Percentiles rank a stretch among this genome's conserved stretches.
Conservation (phyloP, 2,113 vertebrate species). For the Eupsittula cactorum region DNA sequence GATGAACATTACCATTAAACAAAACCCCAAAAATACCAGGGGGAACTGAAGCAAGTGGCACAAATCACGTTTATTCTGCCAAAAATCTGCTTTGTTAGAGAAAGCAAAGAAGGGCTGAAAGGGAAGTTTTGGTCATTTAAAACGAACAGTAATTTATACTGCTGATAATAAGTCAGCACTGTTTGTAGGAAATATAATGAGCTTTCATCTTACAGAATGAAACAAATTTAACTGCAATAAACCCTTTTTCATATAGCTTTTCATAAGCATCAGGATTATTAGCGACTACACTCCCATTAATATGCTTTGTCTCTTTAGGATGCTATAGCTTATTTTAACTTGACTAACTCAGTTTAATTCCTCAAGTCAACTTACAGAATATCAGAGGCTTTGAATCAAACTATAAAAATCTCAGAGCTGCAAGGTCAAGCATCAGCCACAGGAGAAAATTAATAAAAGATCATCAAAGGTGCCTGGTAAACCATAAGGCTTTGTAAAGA, state of each 20-base stretch:
- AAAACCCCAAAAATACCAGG: neutral
- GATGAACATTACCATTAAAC: neutral
- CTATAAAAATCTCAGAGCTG: constrained; percentile 60
- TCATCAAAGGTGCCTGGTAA: constrained; percentile 55
- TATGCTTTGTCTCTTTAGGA: constrained; percentile 43
- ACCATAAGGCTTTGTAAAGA: constrained; percentile 17
- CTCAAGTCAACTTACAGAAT: constrained; percentile 57
- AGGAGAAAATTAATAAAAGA: constrained; percentile 44
- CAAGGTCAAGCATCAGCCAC: constrained; percentile 49
- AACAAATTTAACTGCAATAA: constrained; percentile 32
- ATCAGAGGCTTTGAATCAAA: constrained; percentile 72
- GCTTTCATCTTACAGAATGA: constrained; percentile 41
- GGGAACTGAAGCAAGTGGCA: neutral
- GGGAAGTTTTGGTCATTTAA: neutral
- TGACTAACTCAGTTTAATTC: constrained; percentile 68
- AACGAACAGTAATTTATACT: neutral
- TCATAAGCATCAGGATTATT: constrained; percentile 50
- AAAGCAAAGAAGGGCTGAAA: neutral
- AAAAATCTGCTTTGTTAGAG: constrained; percentile 1
- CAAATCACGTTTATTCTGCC: neutral
- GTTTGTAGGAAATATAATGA: neutral
- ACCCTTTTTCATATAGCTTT: neutral
- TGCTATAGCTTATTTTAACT: constrained; percentile 72
- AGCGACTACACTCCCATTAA: constrained; percentile 57
- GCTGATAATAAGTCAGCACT: neutral